These are phyloP conservation scores for Desmophyllum pertusum DNA, from an alignment of 92 coral and sea anemone species.

Conservation along the genomic window DNA sequence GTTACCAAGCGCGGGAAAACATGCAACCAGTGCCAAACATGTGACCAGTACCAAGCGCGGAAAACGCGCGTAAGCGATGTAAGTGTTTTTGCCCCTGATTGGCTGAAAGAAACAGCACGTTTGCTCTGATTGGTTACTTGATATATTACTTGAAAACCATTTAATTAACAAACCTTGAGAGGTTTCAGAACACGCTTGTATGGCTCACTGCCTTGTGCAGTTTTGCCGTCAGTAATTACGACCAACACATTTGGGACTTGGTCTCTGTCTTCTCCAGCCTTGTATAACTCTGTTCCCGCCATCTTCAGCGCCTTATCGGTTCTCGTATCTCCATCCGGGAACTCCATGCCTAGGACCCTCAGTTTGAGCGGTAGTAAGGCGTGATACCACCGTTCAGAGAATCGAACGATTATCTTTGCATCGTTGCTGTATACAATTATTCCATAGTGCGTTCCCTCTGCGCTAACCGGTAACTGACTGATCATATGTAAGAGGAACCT, in stretches of 20 bases:
- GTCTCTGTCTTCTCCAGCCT: conserved; percentile 24
- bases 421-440: conserved; percentile 39
- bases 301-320: conserved; percentile 52
- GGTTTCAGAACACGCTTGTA: conserved; percentile 42
- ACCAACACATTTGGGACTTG: conserved; percentile 48
- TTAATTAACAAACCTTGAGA: conserved; percentile 47
- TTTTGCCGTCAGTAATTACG: conserved; percentile 40
- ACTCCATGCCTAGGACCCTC: conserved; percentile 24
- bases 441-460: conserved; percentile 40
- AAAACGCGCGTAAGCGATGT: too few species aligned
- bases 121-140: too few species aligned
- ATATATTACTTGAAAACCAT: too few species aligned
- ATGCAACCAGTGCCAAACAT: too few species aligned
- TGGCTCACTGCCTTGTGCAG: conserved; percentile 26
- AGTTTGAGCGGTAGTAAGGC: conserved; percentile 19
- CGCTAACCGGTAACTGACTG: conserved; percentile 13
- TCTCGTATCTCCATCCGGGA: conserved; percentile 54
- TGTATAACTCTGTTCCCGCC: conserved; percentile 46
- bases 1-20: background rate
- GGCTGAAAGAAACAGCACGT: too few species aligned
- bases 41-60: too few species aligned
- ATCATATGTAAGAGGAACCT: conserved; percentile 32
- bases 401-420: conserved; percentile 7
- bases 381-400: conserved; percentile 17
- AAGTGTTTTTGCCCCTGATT: too few species aligned